Base-by-base conservation (phyloP, 2,888 invertebrate genomes). In the Onthophagus sagittarius region DNA sequence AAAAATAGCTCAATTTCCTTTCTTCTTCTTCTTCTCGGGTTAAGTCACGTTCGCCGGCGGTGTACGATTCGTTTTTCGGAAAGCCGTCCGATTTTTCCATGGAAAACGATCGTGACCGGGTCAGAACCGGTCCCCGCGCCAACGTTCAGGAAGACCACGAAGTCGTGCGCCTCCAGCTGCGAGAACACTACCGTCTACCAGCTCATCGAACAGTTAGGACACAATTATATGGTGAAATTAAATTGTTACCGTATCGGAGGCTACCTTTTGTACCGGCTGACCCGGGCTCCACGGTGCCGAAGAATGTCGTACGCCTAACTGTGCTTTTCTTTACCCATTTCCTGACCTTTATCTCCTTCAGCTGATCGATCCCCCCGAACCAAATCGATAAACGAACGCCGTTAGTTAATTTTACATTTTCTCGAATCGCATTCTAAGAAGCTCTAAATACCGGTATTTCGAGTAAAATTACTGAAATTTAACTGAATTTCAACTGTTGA, bases 111-210 rank as follows among this genome's bases (percentile, higher is more conserved):
- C 39, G 39, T 53, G 33, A 23, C 31, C 67, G 67, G 31, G 31
- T n/a, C 13, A 32, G 23, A 67, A 67, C 67, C 67, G 67, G 67
- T 67, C 67, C 67, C 67, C 14, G 67, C 31, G 71, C 65, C 67
- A 69, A 67, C 69, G 76, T 75, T 71, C 76, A 77, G 77, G 77
- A 77, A 77, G 76, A 77, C 67, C 33, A 69, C 72, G 72, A 76
- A 75, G 71, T 75, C 76, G 75, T 76, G 77, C 62, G 69, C 63
- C 70, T 65, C 77, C 77, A 62, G 77, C 77, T 73, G 77, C 64
- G 76, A 53, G 72, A 72, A 71, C 75, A 73, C 73, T 75, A 76
- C 75, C 74, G 73, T 76, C 75, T 76, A 67, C 76, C 73, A 53
- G 39, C 39, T 53, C 39, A 53, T 53, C 73, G 72, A 71, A 72